A percentile compares a stretch with the other conserved stretches of the same genome.
Evolutionary conservation across 1,140 invertebrate species (phyloP).

Genomic region (Calosoma granatense): DNA sequence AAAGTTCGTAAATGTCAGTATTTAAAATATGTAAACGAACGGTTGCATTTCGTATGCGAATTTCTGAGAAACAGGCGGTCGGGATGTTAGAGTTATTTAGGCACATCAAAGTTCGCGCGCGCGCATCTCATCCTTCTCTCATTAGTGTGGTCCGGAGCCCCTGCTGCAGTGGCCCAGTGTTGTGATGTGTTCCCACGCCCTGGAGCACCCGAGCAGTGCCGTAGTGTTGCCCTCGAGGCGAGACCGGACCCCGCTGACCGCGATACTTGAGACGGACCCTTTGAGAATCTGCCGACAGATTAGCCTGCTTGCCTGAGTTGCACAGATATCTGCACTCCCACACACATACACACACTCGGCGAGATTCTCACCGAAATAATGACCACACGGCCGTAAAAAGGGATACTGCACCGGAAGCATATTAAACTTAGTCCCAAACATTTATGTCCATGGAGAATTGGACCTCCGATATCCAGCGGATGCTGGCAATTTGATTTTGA

Average conservation of each 20-base stretch:
- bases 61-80: too few relatives aligned
- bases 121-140: not conserved
- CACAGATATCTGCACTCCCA: not conserved
- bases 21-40: too few relatives aligned
- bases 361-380: not conserved
- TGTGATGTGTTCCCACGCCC: not conserved
- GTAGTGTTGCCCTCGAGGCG: not conserved
- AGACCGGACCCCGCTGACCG: not conserved
- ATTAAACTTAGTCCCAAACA: not conserved
- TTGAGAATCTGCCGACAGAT: not conserved
- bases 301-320: not conserved
- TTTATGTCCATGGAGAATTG: too few relatives aligned
- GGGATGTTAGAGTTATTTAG: too few relatives aligned
- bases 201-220: not conserved
- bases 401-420: not conserved
- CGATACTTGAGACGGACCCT: not conserved
- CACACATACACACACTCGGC: not conserved
- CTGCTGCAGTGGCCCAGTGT: not conserved
- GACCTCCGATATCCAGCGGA: too few relatives aligned
- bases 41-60: too few relatives aligned
- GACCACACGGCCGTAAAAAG: not conserved
- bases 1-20: too few relatives aligned
- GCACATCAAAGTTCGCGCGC: not conserved
- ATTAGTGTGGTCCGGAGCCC: not conserved
- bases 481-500: too few relatives aligned